Conservation (phyloP, 2,113 vertebrate species). For the Hemicordylus capensis region DNA sequence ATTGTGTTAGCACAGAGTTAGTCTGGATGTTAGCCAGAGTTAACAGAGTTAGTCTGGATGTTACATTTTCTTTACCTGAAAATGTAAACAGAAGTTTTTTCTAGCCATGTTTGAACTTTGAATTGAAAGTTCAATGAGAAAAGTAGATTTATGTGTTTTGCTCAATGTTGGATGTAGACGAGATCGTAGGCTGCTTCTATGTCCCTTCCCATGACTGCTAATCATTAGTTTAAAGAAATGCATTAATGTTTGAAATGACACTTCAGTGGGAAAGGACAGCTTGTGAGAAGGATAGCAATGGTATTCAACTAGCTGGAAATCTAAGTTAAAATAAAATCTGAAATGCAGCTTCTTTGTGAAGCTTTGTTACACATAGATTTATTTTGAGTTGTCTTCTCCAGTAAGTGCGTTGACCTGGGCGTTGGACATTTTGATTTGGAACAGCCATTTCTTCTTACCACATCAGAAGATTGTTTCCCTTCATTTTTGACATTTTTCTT, state of each 20-base stretch:
- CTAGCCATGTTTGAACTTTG: too few species aligned
- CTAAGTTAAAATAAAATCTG: not conserved
- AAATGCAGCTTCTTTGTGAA: not conserved
- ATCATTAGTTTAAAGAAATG: not conserved
- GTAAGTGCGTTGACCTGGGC: not conserved
- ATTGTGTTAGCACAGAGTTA: too few species aligned
- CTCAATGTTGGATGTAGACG: not conserved
- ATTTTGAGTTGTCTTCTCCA: not conserved
- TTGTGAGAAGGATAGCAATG: not conserved
- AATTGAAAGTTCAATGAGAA: not conserved
- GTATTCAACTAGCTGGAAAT: not conserved
- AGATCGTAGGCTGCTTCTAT: not conserved
- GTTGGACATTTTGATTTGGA: conserved; percentile 18
- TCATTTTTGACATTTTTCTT: conserved; percentile 20
- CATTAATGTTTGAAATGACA: not conserved
- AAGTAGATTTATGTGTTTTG: not conserved
- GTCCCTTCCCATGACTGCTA: too few species aligned
- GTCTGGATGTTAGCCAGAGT: too few species aligned
- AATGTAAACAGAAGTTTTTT: too few species aligned
- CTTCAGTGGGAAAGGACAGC: accelerated
- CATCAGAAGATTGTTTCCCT: conserved; percentile 14
- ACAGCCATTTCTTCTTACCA: conserved; percentile 5
- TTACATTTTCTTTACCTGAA: too few species aligned
- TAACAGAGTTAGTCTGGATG: too few species aligned
- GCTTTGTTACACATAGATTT: not conserved